phyloP scores from a whole-genome alignment of 2,113 vertebrate genomes.

The Coryphaenoides rupestris region DNA sequence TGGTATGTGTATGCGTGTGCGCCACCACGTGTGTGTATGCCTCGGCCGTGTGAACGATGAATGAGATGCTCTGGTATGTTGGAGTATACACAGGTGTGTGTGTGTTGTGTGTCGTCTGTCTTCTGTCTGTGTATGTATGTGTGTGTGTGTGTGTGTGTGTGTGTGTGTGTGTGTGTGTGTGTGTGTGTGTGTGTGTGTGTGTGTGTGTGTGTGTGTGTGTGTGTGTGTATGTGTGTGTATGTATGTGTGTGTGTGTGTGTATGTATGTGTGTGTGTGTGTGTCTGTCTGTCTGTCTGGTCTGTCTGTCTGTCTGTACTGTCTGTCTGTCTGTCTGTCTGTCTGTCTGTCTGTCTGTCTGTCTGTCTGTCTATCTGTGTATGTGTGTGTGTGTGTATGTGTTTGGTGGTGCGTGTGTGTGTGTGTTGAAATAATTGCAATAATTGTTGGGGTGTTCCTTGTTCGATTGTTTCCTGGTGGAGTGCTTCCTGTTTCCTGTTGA shows the following conservation, averaged over 20 bases:
- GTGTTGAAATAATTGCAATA: slow-evolving; percentile 32
- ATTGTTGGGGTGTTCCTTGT: slow-evolving; percentile 55
- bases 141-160: slow-evolving; percentile 4
- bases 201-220: slow-evolving; percentile 15
- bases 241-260: neutral
- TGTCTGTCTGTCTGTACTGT: slow-evolving; percentile 1
- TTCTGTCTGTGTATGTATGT: neutral
- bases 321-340: slow-evolving; percentile 14
- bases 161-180: slow-evolving; percentile 19
- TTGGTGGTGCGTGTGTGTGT: slow-evolving; percentile 3
- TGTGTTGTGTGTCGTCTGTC: neutral
- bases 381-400: slow-evolving; percentile 28
- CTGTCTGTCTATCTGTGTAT: neutral
- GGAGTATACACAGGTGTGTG: neutral
- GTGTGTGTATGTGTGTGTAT: slow-evolving; percentile 12
- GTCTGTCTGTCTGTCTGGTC: neutral
- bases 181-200: slow-evolving; percentile 18
- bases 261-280: neutral
- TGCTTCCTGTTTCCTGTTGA: no score
- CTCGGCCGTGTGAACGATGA: no score
- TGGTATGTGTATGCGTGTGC: slow-evolving; percentile 27
- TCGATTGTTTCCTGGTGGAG: slow-evolving; percentile 47
- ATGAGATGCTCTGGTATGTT: no score
- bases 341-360: slow-evolving; percentile 8
- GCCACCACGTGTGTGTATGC: neutral